A percentile compares a stretch with the other conserved stretches of the same genome.
These are phyloP conservation scores for Drosophila barbarae DNA, from an alignment of 2,888 invertebrate genomes.

Conservation along the genomic window DNA sequence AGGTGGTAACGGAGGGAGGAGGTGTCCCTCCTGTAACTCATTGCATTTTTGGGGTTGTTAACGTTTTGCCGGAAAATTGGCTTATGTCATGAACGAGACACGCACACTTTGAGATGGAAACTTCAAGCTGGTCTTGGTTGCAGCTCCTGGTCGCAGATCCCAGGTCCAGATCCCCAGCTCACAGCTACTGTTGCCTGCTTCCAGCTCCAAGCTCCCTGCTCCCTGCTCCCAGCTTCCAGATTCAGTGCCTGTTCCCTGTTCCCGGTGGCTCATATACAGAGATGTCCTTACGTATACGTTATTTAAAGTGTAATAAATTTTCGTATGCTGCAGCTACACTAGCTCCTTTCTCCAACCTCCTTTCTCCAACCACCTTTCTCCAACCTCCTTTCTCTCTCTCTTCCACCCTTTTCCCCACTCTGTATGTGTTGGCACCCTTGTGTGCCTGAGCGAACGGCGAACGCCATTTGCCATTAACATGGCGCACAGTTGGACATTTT, in stretches of 20 bases:
- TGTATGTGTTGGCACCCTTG: slow-evolving; percentile 52
- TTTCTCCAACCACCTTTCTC: not conserved
- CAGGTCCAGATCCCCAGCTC: not conserved
- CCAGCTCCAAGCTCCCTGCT: not conserved
- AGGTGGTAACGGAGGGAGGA: slow-evolving; percentile 1
- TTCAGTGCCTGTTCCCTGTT: not conserved
- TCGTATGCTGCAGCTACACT: slow-evolving; percentile 31
- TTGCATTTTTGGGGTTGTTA: slow-evolving; percentile 40
- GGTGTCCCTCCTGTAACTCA: slow-evolving; percentile 8
- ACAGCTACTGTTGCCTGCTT: not conserved
- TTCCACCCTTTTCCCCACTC: not conserved
- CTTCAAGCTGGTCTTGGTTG: not conserved
- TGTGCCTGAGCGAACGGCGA: slow-evolving; percentile 31
- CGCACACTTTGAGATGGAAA: slow-evolving; percentile 19
- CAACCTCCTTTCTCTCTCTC: not conserved
- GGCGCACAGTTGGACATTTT: slow-evolving; percentile 60
- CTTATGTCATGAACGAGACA: slow-evolving; percentile 27
- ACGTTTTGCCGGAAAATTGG: slow-evolving; percentile 43
- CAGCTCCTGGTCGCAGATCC: not conserved
- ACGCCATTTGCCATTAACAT: slow-evolving; percentile 59
- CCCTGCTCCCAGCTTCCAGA: not conserved
- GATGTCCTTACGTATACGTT: slow-evolving; percentile 47
- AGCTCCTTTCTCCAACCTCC: not conserved
- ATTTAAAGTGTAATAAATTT: slow-evolving; percentile 65
- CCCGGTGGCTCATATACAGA: slow-evolving; percentile 6